Evolutionary conservation across 2,888 invertebrate species (phyloP).

Genomic region (Ormyrus nitidulus): DNA sequence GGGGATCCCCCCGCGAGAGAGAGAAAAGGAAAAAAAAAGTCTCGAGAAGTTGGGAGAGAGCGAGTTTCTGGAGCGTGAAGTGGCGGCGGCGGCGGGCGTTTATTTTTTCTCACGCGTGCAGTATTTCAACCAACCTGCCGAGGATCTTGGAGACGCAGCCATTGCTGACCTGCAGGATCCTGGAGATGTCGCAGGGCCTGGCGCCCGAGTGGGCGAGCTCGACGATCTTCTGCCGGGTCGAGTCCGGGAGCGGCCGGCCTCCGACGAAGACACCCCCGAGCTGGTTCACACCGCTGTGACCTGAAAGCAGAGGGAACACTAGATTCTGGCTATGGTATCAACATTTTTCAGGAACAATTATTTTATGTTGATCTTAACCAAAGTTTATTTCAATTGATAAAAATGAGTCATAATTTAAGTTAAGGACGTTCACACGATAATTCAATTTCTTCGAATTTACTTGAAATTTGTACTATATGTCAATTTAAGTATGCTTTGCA

Average conservation of each 20-base stretch:
- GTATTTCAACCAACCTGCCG: conserved; percentile 86
- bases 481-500: no score
- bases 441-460: no score
- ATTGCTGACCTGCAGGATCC: conserved; percentile 98
- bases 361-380: no score
- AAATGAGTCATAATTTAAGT: no score
- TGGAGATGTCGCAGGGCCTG: conserved; percentile 98
- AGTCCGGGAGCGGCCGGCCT: conserved; percentile 97
- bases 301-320: conserved; percentile 72
- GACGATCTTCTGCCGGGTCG: conserved; percentile 98
- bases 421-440: no score
- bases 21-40: no score
- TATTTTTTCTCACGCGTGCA: conserved; percentile 34
- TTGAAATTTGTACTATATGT: no score
- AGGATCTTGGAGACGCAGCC: conserved; percentile 99
- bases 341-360: no score
- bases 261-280: conserved; percentile 99
- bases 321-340: no score
- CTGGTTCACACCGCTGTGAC: conserved; percentile 99
- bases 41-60: neutral
- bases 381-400: no score
- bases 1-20: no score
- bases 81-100: conserved; percentile 5
- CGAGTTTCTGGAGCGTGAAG: conserved; percentile 44
- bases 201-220: conserved; percentile 98